Evolutionary conservation across 2,113 vertebrate species (phyloP), one percentile per base, ranked within the genome.

Genomic region (Echinops telfairi): DNA sequence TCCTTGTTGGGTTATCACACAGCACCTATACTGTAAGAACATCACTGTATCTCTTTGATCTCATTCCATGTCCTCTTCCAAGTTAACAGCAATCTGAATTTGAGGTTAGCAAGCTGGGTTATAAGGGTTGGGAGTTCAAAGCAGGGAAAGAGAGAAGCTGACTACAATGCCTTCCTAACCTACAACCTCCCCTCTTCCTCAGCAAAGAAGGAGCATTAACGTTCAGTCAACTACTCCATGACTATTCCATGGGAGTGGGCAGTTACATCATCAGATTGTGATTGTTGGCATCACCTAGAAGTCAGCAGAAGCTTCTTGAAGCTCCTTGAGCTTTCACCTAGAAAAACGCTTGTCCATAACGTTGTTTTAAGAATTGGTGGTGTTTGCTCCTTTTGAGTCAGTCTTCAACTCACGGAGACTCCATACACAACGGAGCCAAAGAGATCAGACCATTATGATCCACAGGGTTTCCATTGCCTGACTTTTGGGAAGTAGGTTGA

Each of bases 161-260:
- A 3, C 2, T 14, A 19, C n/a, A 57, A 58, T 15, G 6, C 3
- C 16, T 31, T 40, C 2, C 25, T 19, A 2, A 33, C 1, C 16
- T 53, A 8, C 7, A 66, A 6, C 1, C 68, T 73, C 76, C 15
- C 25, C 80, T 68, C 76, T 88, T 19, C 23, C 64, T 17, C 9
- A 60, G 2, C n/a, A 36, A 89, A 79, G 33, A 0, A 85, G 64
- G 2, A 70, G 33, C 58, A 87, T 73, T 58, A 36, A 43, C 47
- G 31, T 47, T 58, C 83, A 86, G 78, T 77, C 23, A 71, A 31
- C 22, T 27, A 33, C 47, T 53, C 9, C 47, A 53, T 53, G 47
- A 12, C 47, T 53, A 53, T 53, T 53, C 47, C 47, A 53, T 53
- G 47, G 47, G 22, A 81, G 83, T 17, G 16, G 12, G 23, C 0